Evolutionary conservation across 2,113 vertebrate species (phyloP), one percentile per base, ranked within the genome.

Genomic region (Echinops telfairi): DNA sequence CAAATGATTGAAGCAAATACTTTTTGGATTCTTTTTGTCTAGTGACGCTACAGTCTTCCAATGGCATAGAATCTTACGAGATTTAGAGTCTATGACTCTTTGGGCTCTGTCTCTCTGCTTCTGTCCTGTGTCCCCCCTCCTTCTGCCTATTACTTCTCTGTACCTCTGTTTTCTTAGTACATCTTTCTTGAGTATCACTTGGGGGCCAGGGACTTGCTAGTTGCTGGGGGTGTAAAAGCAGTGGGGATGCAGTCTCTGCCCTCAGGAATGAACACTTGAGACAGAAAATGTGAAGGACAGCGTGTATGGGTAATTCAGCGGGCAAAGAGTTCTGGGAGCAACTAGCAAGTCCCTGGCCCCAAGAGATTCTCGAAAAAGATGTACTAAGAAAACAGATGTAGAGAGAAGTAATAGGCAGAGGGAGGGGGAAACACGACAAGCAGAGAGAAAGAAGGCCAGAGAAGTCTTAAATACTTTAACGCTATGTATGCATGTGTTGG

Each of bases 131-230:
- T n/a, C 22, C 4, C 14, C 11, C 43, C 23, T 71, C 3, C 86
- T 73, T 96, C 64, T n/a, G 58, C 22, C 8, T 19, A 3, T 47
- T 17, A 36, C 3, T 31, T 87, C 91, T 81, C 43, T 79, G 60
- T 19, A 19, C 85, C 92, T 92, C 93, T 95, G 92, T 93, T 97
- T 78, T 43, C 60, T 83, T 27, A 36, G 17, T 8, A 27, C 83
- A 20, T 47, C n/a, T 86, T 60, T 62, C 36, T 40, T 89, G 75
- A 77, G 75, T 85, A 62, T n/a, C 58, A 31, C 0, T 23, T n/a
- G 20, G 60, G 11, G 10, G 6, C 60, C n/a, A 81, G 33, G 58
- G 66, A 40, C 78, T 57, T 43, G 22, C 33, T 86, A 40, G 31
- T 53, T 53, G 9, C 17, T 62, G 31, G 78, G 38, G 40, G 6